Evolutionary conservation across 1,140 invertebrate genomes (phyloP).

Genomic region (Argopecten irradians): DNA sequence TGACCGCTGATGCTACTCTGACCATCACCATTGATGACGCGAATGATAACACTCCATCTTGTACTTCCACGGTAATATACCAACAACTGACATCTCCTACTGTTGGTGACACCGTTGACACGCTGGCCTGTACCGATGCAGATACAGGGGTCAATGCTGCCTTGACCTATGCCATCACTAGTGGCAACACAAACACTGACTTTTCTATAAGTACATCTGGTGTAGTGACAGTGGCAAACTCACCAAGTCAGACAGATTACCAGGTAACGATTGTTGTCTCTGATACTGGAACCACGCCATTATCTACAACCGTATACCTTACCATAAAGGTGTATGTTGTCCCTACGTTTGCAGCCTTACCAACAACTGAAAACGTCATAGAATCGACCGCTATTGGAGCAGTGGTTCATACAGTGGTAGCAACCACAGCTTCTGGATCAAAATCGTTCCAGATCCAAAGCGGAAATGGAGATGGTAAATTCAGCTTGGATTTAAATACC

Average conservation of each 20-base stretch:
- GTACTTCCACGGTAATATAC: background rate
- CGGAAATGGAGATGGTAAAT: constrained; percentile 37
- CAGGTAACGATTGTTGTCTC: constrained; percentile 36
- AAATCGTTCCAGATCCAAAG: constrained; percentile 30
- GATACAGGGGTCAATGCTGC: constrained; percentile 29
- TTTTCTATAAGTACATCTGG: constrained; percentile 36
- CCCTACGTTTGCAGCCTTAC: constrained; percentile 25
- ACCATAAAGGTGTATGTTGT: background rate
- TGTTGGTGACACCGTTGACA: background rate
- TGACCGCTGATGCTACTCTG: constrained; percentile 77
- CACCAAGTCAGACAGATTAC: constrained; percentile 32
- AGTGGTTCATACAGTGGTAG: background rate
- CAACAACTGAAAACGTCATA: background rate
- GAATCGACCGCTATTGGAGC: constrained; percentile 4
- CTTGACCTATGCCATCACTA: constrained; percentile 26
- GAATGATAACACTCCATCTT: constrained; percentile 33
- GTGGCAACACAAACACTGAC: constrained; percentile 35
- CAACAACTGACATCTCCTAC: background rate
- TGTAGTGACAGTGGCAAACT: constrained; percentile 34
- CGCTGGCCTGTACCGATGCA: constrained; percentile 27
- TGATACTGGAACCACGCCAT: background rate
- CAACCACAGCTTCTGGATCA: constrained; percentile 25
- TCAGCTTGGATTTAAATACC: constrained; percentile 8
- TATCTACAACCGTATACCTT: background rate
- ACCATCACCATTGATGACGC: constrained; percentile 71